Conservation (phyloP, 1,140 invertebrate species). For the Drosophila pectinifera region DNA sequence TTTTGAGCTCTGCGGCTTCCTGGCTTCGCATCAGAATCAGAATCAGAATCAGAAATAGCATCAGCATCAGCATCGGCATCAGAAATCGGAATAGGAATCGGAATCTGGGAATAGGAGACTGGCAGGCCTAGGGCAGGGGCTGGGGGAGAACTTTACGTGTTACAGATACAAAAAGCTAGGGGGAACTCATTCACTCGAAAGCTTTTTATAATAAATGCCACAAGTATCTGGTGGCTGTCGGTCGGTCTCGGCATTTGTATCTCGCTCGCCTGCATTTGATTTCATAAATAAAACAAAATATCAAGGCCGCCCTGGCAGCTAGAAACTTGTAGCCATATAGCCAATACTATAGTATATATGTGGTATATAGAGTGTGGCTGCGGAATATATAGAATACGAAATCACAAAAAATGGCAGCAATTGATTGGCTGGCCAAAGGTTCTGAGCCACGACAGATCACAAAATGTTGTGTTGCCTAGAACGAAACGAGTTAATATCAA, state of each 20-base stretch:
- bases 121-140: conserved; percentile 21
- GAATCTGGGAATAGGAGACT: conserved; percentile 27
- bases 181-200: conserved; percentile 70
- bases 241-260: conserved; percentile 54
- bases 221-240: conserved; percentile 71
- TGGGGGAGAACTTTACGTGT: conserved; percentile 43
- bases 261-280: conserved; percentile 70
- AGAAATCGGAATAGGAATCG: conserved; percentile 13
- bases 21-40: conserved; percentile 30
- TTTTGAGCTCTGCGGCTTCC: conserved; percentile 63
- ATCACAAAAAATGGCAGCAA: conserved; percentile 49
- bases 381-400: conserved; percentile 75
- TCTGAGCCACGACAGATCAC: conserved; percentile 60
- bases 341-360: conserved; percentile 28
- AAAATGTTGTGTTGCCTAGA: conserved; percentile 65
- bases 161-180: conserved; percentile 62
- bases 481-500: conserved; percentile 73
- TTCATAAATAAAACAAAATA: conserved; percentile 84
- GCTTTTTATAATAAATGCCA: conserved; percentile 79
- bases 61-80: conserved; percentile 5
- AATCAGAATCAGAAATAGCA: conserved; percentile 6
- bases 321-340: conserved; percentile 74
- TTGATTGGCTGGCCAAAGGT: conserved; percentile 59
- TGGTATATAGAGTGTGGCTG: conserved; percentile 21
- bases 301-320: conserved; percentile 76